A percentile compares a stretch with the other conserved stretches of the same genome.
Evolutionary conservation across 2,113 vertebrate species (phyloP).

Genomic region (Gadus chalcogrammus): DNA sequence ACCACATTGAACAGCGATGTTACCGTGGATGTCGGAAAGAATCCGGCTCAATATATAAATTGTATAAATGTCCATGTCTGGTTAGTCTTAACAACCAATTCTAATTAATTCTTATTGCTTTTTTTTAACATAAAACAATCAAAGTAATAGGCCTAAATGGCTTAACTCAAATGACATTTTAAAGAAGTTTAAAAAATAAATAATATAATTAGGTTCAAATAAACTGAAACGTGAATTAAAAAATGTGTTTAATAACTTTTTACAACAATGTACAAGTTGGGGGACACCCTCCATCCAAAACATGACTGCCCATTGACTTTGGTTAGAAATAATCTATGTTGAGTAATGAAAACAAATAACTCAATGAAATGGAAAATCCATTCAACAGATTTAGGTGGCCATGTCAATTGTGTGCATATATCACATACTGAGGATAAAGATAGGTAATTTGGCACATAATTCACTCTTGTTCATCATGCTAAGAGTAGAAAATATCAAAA

Average conservation of each 20-base stretch:
- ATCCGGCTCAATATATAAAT: no score
- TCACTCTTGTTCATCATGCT: conserved; percentile 13
- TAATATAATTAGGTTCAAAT: neutral
- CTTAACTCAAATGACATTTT: neutral
- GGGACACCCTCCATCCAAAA: conserved; percentile 28
- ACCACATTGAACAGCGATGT: no score
- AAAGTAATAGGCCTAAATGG: no score
- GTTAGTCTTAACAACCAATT: no score
- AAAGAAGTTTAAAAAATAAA: neutral
- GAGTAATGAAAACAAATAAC: conserved; percentile 49
- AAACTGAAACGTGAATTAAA: conserved; percentile 25
- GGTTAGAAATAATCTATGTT: conserved; percentile 35
- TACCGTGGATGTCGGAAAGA: no score
- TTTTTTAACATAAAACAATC: no score
- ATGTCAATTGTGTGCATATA: conserved; percentile 37
- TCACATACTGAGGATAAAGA: conserved; percentile 6
- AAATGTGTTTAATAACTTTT: conserved; percentile 66
- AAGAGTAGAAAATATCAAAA: neutral
- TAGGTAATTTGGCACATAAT: conserved; percentile 53
- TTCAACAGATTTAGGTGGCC: conserved; percentile 29
- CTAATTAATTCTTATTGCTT: no score
- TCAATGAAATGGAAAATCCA: conserved; percentile 40
- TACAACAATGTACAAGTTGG: conserved; percentile 67
- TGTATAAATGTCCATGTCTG: no score
- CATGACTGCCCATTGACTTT: conserved; percentile 27